Conservation (phyloP, 2,797 vertebrate genomes). For the Denticeps clupeoides region DNA sequence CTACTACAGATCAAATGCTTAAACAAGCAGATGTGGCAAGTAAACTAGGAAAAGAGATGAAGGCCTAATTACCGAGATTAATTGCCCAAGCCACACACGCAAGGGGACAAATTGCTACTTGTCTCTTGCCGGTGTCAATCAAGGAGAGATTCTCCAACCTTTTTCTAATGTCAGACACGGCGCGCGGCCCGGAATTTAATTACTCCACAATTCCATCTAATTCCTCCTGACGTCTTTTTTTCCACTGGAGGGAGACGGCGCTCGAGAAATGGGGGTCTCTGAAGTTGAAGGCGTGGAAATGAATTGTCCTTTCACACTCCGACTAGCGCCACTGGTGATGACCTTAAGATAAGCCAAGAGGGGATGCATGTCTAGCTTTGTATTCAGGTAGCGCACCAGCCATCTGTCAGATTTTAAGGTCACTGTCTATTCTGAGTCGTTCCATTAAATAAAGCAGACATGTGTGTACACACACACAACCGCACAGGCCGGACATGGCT, state of each 20-base stretch:
- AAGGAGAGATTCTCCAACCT: slow-evolving; percentile 42
- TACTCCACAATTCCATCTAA: slow-evolving; percentile 51
- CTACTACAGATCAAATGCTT: neutral
- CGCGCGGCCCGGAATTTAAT: slow-evolving; percentile 61
- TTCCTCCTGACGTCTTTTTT: slow-evolving; percentile 48
- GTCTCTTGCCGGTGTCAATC: slow-evolving; percentile 29
- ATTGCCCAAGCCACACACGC: neutral
- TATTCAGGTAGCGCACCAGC: slow-evolving; percentile 45
- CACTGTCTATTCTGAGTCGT: slow-evolving; percentile 54
- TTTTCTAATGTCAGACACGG: slow-evolving; percentile 52
- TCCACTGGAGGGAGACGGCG: slow-evolving; percentile 18
- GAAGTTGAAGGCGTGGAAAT: slow-evolving; percentile 41
- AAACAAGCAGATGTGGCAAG: no score
- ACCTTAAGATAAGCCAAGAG: slow-evolving; percentile 61
- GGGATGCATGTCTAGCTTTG: slow-evolving; percentile 40
- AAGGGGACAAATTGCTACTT: no score
- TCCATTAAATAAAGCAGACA: slow-evolving; percentile 45
- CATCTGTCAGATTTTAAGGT: slow-evolving; percentile 68
- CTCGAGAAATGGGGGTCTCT: slow-evolving; percentile 34
- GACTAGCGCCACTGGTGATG: slow-evolving; percentile 44
- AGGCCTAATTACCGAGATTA: no score
- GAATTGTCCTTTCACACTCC: slow-evolving; percentile 42
- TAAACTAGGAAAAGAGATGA: no score
- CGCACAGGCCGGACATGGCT: no score
- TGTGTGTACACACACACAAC: slow-evolving; percentile 12